Conservation (phyloP, 1,140 invertebrate species). For the Arion vulgaris region DNA sequence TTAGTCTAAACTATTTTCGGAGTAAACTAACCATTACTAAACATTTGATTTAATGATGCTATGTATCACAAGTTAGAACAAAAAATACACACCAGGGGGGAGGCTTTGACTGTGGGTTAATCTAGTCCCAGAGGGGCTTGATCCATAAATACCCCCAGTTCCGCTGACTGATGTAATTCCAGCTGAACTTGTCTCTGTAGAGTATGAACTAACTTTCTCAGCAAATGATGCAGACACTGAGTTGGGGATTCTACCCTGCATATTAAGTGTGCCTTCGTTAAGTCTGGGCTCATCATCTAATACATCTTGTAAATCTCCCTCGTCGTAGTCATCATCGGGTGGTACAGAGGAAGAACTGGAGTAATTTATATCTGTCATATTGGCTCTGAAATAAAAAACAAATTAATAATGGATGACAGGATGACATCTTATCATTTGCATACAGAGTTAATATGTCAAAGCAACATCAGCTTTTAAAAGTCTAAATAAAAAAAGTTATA, state of each 20-base stretch:
- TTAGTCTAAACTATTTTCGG: too few species aligned
- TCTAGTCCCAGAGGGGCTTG: constrained; percentile 42
- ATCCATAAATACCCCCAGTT: constrained; percentile 45
- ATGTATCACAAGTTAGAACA: too few species aligned
- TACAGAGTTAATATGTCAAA: too few species aligned
- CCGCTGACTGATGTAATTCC: constrained; percentile 21
- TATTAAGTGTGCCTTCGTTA: constrained; percentile 83
- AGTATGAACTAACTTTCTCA: constrained; percentile 36
- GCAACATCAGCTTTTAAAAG: too few species aligned
- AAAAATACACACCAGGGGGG: constrained; percentile 60
- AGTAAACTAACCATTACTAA: too few species aligned
- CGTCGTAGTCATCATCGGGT: constrained; percentile 70
- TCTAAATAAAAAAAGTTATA: too few species aligned
- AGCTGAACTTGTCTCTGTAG: constrained; percentile 40
- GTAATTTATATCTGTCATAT: constrained; percentile 15
- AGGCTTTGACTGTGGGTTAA: constrained; percentile 60
- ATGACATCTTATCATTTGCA: too few species aligned
- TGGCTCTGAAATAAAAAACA: not conserved
- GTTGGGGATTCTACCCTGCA: constrained; percentile 80
- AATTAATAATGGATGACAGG: too few species aligned
- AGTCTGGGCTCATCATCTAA: constrained; percentile 86
- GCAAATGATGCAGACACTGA: constrained; percentile 53
- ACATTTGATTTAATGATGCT: too few species aligned
- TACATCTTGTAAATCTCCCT: constrained; percentile 89
- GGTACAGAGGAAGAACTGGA: constrained; percentile 18